Percentiles rank a stretch among this genome's conserved stretches.
These are phyloP conservation scores for Rhagium mordax DNA, from an alignment of 2,888 invertebrate genomes.

Conservation along the genomic window DNA sequence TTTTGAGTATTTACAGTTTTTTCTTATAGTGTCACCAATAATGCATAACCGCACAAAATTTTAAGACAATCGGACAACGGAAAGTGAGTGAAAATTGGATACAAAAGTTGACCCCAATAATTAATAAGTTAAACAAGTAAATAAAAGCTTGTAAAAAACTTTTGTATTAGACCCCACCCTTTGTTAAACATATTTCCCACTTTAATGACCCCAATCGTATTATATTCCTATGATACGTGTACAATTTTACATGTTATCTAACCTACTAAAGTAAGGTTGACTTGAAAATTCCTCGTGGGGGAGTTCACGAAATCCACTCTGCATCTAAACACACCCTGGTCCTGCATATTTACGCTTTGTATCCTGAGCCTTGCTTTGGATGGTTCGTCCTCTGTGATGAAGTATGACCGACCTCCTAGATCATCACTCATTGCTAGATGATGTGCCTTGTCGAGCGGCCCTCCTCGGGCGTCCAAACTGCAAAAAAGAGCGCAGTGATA, in stretches of 20 bases:
- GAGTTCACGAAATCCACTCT: conserved; percentile 91
- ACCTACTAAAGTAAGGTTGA: conserved; percentile 92
- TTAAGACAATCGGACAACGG: too few species aligned
- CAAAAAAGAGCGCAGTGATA: neutral
- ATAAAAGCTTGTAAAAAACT: too few species aligned
- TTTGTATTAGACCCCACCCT: too few species aligned
- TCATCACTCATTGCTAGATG: conserved; percentile 87
- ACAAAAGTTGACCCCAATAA: too few species aligned
- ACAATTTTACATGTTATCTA: conserved; percentile 65
- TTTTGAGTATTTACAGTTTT: too few species aligned
- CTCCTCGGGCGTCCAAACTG: conserved; percentile 86
- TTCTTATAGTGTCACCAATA: too few species aligned
- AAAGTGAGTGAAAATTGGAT: too few species aligned
- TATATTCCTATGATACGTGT: neutral
- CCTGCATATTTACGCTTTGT: conserved; percentile 79
- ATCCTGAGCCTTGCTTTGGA: conserved; percentile 83
- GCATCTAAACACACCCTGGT: conserved; percentile 90
- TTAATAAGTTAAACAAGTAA: too few species aligned
- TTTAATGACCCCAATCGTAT: too few species aligned
- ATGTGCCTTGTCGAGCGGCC: conserved; percentile 77
- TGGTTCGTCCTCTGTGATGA: conserved; percentile 80
- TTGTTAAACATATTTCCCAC: too few species aligned
- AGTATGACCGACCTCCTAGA: conserved; percentile 83
- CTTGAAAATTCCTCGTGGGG: conserved; percentile 88
- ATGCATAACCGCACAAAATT: too few species aligned